Evolutionary conservation across 2,113 vertebrate genomes (phyloP).

Genomic region (Lates calcarifer): DNA sequence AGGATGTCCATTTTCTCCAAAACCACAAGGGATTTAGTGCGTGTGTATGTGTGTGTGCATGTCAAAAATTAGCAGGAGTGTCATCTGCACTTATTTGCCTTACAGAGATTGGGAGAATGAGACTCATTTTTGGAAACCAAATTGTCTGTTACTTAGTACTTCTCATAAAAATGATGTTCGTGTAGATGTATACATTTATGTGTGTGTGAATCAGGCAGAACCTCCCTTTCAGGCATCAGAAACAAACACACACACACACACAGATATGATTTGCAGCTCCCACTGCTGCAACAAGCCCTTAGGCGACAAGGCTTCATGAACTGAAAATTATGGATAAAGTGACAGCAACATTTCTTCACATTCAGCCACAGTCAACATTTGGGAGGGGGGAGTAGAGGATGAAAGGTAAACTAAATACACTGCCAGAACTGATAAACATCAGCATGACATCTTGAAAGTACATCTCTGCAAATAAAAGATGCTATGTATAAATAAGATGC

Average conservation of each 20-base stretch:
- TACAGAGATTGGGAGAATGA: background rate
- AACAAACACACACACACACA: constrained; percentile 35
- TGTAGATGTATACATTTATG: constrained; percentile 9
- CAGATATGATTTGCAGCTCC: constrained; percentile 53
- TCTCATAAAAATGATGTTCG: constrained; percentile 11
- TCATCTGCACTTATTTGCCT: constrained; percentile 30
- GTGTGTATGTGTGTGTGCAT: background rate
- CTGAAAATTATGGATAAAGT: constrained; percentile 72
- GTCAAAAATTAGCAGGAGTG: constrained; percentile 17
- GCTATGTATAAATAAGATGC: constrained; percentile 20
- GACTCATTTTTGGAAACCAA: constrained; percentile 1
- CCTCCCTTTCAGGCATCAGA: constrained; percentile 50
- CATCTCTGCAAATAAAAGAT: constrained; percentile 39
- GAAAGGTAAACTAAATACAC: constrained; percentile 52
- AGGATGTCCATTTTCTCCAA: constrained; percentile 7
- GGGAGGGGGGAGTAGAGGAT: constrained; percentile 19
- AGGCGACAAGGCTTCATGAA: constrained; percentile 64
- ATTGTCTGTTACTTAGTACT: constrained; percentile 7
- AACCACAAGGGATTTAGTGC: constrained; percentile 18
- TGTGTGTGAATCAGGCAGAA: background rate
- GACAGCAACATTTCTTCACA: constrained; percentile 63
- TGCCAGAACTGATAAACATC: constrained; percentile 60
- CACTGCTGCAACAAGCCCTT: constrained; percentile 44
- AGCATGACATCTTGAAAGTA: constrained; percentile 55
- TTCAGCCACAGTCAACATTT: constrained; percentile 51